Base-by-base conservation (phyloP, 2,797 vertebrate species). In the Leuciscus waleckii region DNA sequence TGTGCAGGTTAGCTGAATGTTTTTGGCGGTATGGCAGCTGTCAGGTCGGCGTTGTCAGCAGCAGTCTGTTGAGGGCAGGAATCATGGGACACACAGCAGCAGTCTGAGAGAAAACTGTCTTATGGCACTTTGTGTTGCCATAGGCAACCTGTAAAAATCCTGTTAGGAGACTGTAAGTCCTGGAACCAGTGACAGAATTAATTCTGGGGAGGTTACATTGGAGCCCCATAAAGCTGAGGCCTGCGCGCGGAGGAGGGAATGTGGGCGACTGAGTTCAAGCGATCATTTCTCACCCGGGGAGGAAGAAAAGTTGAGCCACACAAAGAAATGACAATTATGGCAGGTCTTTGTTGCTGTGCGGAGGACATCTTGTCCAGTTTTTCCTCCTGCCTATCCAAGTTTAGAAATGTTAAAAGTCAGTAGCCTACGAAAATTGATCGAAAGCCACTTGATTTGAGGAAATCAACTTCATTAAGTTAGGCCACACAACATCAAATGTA, bases 141-240 rank as follows among this genome's bases (percentile, higher is more conserved):
- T 92, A 51, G 89, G 91, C 89, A 92, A 91, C 83, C 83, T 86
- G 88, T 87, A 87, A 81, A 85, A 89, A 79, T 88, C 86, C 54
- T 74, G 83, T 88, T 89, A 78, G 85, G 82, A 91, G 83, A 85
- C 91, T 89, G 81, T 84, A 87, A 90, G 89, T 93, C 86, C 82
- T 76, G 85, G 88, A 94, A 89, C 91, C 92, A 89, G 89, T 91
- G 93, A 93, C 90, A 93, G 90, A 88, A 85, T 87, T 90, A 80
- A 84, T 85, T 83, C 79, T 83, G 65, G 58, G 76, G 67, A 85
- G 69, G 79, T 51, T 73, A 75, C 79, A 65, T 43, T 21, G 37
- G 88, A 90, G 88, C 85, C 87, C 85, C 87, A 87, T 90, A 92
- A 91, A 92, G 79, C 73, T 92, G 77, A 91, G 92, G 88, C 89